Evolutionary conservation across 1,140 invertebrate species (phyloP).

Genomic region (Heliconius congener): DNA sequence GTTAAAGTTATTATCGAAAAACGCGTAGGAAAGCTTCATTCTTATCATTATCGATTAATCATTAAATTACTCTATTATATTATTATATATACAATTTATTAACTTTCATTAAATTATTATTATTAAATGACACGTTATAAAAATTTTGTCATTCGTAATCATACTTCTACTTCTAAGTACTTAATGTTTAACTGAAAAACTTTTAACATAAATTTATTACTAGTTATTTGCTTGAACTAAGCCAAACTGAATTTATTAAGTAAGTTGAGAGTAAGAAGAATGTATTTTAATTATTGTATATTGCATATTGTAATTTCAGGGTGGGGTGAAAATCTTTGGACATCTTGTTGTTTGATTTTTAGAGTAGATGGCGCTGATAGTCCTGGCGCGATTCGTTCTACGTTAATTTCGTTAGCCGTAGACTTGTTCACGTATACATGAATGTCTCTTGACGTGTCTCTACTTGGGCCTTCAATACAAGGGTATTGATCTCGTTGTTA

Average conservation of each 20-base stretch:
- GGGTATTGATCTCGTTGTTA: background rate
- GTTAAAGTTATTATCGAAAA: slow-evolving; percentile 82
- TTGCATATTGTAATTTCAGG: slow-evolving; percentile 63
- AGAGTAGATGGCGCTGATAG: slow-evolving; percentile 42
- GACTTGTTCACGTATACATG: slow-evolving; percentile 21
- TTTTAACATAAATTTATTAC: slow-evolving; percentile 81
- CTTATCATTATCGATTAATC: slow-evolving; percentile 82
- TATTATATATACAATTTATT: slow-evolving; percentile 82
- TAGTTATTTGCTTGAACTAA: slow-evolving; percentile 81
- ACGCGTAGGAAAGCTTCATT: slow-evolving; percentile 82
- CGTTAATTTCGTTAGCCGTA: slow-evolving; percentile 44
- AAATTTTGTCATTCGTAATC: slow-evolving; percentile 81
- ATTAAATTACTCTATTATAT: slow-evolving; percentile 83
- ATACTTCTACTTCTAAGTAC: slow-evolving; percentile 80
- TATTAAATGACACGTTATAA: slow-evolving; percentile 80
- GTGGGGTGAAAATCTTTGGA: slow-evolving; percentile 50
- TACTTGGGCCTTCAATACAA: background rate
- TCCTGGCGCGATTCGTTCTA: slow-evolving; percentile 35
- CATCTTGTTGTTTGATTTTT: slow-evolving; percentile 48
- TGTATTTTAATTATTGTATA: slow-evolving; percentile 81
- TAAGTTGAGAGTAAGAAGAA: slow-evolving; percentile 81
- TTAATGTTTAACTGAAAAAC: slow-evolving; percentile 78
- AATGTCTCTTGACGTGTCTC: background rate
- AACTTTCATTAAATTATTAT: slow-evolving; percentile 82
- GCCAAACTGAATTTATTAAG: slow-evolving; percentile 82